Percentiles rank a stretch among this genome's conserved stretches.
phyloP scores from a whole-genome alignment of 2,113 vertebrate genomes.

The Megaleporinus macrocephalus region DNA sequence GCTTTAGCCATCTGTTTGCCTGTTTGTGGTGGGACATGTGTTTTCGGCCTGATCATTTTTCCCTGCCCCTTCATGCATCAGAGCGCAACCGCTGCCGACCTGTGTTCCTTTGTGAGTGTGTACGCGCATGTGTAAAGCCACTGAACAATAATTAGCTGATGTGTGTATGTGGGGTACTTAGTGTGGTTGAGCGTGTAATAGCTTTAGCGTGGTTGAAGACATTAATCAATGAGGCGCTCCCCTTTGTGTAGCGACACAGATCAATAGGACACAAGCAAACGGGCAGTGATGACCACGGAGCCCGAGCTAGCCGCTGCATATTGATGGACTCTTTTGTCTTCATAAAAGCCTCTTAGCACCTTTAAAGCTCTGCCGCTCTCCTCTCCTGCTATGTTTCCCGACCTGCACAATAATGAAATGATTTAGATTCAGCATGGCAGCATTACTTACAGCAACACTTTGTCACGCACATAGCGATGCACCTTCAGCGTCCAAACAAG shows the following conservation, averaged over 20 bases:
- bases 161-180: slow-evolving; percentile 46
- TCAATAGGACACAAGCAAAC: slow-evolving; percentile 53
- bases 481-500: background rate
- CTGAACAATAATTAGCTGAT: slow-evolving; percentile 49
- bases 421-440: slow-evolving; percentile 35
- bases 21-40: slow-evolving; percentile 6
- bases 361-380: slow-evolving; percentile 7
- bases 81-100: slow-evolving; percentile 26
- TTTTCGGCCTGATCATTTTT: slow-evolving; percentile 5
- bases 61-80: slow-evolving; percentile 42
- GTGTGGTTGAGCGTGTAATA: slow-evolving; percentile 53
- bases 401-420: slow-evolving; percentile 30
- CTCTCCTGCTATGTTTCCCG: background rate
- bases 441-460: slow-evolving; percentile 1
- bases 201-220: slow-evolving; percentile 26
- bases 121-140: slow-evolving; percentile 20
- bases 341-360: slow-evolving; percentile 13
- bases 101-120: slow-evolving; percentile 37
- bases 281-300: slow-evolving; percentile 4
- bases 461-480: background rate
- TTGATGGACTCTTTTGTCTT: slow-evolving; percentile 40
- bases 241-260: slow-evolving; percentile 49
- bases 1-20: slow-evolving; percentile 24
- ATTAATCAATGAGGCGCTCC: slow-evolving; percentile 48
- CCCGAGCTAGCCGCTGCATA: slow-evolving; percentile 16